Percentiles rank a stretch among this genome's conserved stretches.
Evolutionary conservation across 2,113 vertebrate species (phyloP).

Genomic region (Aleadryas rufinucha): DNA sequence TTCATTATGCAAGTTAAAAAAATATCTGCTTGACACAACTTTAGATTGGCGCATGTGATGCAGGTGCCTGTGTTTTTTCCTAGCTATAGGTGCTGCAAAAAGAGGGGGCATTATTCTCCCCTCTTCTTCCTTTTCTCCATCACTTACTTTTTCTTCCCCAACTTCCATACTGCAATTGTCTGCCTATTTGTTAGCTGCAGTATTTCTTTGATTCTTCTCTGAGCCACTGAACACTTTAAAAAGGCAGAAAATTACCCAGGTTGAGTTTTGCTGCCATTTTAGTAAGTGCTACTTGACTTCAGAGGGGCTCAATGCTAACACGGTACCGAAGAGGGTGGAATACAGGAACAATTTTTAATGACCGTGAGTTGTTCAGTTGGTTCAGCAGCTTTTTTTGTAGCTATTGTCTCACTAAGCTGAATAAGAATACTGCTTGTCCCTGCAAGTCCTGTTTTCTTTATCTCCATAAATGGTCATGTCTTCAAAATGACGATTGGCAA

Average conservation of each 20-base stretch:
- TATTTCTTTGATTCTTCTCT: background rate
- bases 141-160: background rate
- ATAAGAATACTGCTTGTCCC: background rate
- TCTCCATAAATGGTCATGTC: background rate
- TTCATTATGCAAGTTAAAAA: background rate
- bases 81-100: background rate
- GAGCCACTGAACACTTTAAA: background rate
- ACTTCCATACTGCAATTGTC: background rate
- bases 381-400: background rate
- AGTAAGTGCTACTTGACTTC: background rate
- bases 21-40: background rate
- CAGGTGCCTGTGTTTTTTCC: background rate
- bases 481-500: background rate
- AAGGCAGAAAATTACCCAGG: background rate
- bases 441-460: background rate
- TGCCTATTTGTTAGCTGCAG: background rate
- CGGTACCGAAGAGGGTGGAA: background rate
- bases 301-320: background rate
- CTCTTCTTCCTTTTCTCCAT: background rate
- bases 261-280: background rate
- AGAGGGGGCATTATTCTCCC: accelerated
- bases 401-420: background rate
- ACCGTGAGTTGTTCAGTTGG: background rate
- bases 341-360: background rate
- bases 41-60: background rate